Conservation (phyloP, 2,797 vertebrate species). For the Picus viridis region DNA sequence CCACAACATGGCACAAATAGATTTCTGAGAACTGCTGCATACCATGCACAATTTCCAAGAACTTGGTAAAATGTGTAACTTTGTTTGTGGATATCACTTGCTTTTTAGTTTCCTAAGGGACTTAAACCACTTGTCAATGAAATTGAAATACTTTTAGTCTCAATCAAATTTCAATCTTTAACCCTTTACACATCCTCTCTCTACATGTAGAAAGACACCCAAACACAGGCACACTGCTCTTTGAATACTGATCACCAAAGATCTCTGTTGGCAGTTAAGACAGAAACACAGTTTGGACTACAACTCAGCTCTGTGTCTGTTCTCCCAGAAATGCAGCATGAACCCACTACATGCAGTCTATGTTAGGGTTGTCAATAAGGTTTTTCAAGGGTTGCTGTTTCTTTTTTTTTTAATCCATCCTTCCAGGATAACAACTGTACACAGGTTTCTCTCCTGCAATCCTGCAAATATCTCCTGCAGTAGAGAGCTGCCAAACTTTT, state of each 20-base stretch:
- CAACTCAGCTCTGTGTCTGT: neutral
- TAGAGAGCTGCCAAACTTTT: neutral
- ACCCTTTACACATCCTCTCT: neutral
- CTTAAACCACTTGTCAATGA: neutral
- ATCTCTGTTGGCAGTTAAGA: neutral
- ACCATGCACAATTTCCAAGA: neutral
- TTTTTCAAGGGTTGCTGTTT: neutral
- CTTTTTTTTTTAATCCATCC: neutral
- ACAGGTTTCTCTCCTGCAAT: neutral
- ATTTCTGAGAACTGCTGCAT: neutral
- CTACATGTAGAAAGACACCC: neutral
- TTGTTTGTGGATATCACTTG: neutral
- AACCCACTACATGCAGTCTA: accelerated
- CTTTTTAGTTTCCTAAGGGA: neutral
- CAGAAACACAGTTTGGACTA: neutral
- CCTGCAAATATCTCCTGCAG: neutral
- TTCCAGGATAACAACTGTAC: neutral
- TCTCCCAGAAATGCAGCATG: neutral
- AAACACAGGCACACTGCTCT: neutral
- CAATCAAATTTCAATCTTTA: neutral
- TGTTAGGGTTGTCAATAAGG: neutral
- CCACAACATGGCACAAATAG: neutral
- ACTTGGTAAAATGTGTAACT: accelerated
- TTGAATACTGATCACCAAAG: neutral
- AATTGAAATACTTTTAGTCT: neutral